Conservation (phyloP, 2,797 vertebrate species). For the Lycodopsis pacificus region DNA sequence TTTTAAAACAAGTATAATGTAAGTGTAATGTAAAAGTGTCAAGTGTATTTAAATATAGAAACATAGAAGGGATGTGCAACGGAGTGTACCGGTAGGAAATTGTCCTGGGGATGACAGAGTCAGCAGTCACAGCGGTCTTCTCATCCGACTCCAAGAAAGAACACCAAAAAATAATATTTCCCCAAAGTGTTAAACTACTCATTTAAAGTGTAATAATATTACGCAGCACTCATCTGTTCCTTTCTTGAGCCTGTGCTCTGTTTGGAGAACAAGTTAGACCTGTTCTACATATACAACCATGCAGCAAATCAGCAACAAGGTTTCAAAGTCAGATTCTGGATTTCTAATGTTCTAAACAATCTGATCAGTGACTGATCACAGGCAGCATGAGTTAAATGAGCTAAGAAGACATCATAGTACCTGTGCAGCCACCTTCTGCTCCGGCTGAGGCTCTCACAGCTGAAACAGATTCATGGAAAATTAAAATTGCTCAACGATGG, state of each 20-base stretch:
- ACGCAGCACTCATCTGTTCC: not conserved
- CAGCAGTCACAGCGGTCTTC: too few species aligned
- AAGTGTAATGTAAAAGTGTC: too few species aligned
- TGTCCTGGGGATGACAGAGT: too few species aligned
- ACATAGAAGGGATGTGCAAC: too few species aligned
- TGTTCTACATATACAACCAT: not conserved
- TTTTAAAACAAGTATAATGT: too few species aligned
- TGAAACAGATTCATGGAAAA: not conserved
- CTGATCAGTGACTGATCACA: not conserved
- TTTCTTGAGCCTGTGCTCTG: not conserved
- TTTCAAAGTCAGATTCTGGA: not conserved
- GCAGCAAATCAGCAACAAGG: not conserved
- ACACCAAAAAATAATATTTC: not conserved
- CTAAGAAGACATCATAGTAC: too few species aligned
- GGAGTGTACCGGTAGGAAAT: too few species aligned
- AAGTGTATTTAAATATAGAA: too few species aligned
- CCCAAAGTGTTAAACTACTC: not conserved
- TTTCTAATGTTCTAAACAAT: not conserved
- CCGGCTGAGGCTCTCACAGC: not conserved
- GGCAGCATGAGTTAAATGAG: not conserved
- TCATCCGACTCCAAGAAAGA: not conserved
- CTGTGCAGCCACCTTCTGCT: too few species aligned
- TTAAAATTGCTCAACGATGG: not conserved
- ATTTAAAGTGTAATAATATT: not conserved
- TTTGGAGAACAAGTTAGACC: not conserved